Evolutionary conservation across 2,113 vertebrate genomes (phyloP), one percentile per base, ranked within the genome.

Genomic region (Phalacrocorax brasilianus): DNA sequence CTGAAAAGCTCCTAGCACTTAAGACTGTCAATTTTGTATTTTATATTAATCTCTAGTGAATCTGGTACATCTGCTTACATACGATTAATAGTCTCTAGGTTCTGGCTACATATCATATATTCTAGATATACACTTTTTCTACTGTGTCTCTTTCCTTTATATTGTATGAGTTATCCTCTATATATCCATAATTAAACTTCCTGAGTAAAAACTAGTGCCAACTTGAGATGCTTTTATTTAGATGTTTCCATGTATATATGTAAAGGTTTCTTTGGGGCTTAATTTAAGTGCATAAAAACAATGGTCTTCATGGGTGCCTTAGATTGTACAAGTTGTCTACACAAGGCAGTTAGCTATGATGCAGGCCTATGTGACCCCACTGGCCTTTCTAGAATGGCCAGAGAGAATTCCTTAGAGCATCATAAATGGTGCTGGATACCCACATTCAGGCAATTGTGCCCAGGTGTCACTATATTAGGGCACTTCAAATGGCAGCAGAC

Each of bases 311-410:
- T 23, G 6, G 6, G 14, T 44, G 27, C 5, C 45, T 76, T 32
- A 33, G 4, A 3, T 40, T 65, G 30, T 38, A 12, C 20, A 53
- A 38, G 12, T 38, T 59, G 49, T 47, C 22, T 63, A 8, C 15
- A 62, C 9, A 38, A 32, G 30, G 8, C 33, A 82, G 8, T 24
- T 63, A 63, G 16, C 6, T 30, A 5, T 42, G 14, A 58, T 58
- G n/a, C 24, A 75, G n/a, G 61, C 16, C 13, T 35, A 1, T 26
- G 19, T 0, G 3, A 53, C 4, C 2, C 2, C 32, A 10, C 14
- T n/a, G 9, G 5, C 21, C 8, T 62, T 71, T 80, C 66, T 88
- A 49, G 27, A 79, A 35, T 2, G 44, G 27, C 28, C 26, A 73
- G 12, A 16, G 1, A 24, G 9, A 47, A 44, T 52, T 76, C 5